Percentiles rank a stretch among this genome's conserved stretches.
Conservation (phyloP, 1,140 invertebrate genomes). For the Caenorhabditis brenneri region DNA sequence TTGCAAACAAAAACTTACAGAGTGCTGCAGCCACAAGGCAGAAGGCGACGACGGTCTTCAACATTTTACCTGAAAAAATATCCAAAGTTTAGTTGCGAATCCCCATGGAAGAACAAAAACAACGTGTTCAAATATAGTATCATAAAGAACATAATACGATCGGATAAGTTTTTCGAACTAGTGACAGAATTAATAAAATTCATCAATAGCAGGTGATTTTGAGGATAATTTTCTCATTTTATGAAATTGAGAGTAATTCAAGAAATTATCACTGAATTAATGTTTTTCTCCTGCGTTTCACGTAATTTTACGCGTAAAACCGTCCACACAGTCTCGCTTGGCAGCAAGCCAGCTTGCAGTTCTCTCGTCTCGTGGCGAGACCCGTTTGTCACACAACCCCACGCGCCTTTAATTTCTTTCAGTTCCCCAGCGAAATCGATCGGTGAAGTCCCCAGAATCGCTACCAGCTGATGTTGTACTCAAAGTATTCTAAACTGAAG, state of each 20-base stretch:
- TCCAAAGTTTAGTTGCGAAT: neutral
- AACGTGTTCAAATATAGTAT: no score
- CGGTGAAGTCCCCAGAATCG: no score
- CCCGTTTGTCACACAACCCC: neutral
- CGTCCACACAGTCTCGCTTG: conserved; percentile 3
- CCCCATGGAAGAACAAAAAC: neutral
- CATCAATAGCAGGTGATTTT: no score
- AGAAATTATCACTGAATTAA: neutral
- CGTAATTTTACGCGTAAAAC: neutral
- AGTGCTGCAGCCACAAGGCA: neutral
- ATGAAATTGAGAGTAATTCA: no score
- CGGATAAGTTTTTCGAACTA: no score
- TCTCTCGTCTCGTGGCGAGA: neutral
- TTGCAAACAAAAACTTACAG: conserved; percentile 10
- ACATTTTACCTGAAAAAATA: conserved; percentile 28
- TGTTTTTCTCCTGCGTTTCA: neutral
- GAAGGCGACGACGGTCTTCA: conserved; percentile 26
- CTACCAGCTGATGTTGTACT: no score
- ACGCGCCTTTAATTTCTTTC: conserved; percentile 5
- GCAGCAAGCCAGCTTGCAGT: conserved; percentile 31
- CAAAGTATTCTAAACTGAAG: no score
- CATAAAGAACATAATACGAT: no score
- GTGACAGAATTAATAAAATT: no score
- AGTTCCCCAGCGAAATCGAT: neutral
- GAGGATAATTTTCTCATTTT: no score